Percentiles rank a stretch among this genome's conserved stretches.
Evolutionary conservation across 2,797 vertebrate species (phyloP).

Genomic region (Odontamblyopus lacepedii): DNA sequence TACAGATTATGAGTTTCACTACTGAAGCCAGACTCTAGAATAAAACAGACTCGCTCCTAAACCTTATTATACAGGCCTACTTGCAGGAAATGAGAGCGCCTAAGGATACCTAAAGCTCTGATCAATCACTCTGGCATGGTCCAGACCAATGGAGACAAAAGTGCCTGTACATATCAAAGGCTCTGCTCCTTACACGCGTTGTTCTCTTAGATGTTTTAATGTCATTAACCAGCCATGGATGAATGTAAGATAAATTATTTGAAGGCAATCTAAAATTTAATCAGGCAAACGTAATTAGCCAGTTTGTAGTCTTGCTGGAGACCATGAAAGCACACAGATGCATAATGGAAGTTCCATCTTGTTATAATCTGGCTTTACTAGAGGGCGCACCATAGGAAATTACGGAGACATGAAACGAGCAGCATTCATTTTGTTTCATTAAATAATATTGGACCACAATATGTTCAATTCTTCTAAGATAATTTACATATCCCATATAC

Average conservation of each 20-base stretch:
- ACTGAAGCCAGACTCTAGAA: slow-evolving; percentile 44
- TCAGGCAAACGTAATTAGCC: slow-evolving; percentile 68
- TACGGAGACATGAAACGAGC: slow-evolving; percentile 20
- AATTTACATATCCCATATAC: neutral
- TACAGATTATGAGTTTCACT: slow-evolving; percentile 37
- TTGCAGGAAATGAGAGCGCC: slow-evolving; percentile 65
- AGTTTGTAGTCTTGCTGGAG: slow-evolving; percentile 62
- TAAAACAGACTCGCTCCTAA: slow-evolving; percentile 54
- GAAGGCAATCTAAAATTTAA: slow-evolving; percentile 56
- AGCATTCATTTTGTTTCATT: slow-evolving; percentile 13
- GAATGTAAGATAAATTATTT: slow-evolving; percentile 61
- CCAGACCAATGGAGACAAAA: slow-evolving; percentile 50
- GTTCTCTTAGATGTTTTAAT: slow-evolving; percentile 48
- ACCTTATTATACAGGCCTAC: slow-evolving; percentile 49
- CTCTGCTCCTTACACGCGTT: slow-evolving; percentile 45
- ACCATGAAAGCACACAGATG: slow-evolving; percentile 39
- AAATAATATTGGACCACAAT: neutral
- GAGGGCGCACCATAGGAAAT: slow-evolving; percentile 27
- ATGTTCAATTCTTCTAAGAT: neutral
- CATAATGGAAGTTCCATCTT: slow-evolving; percentile 44
- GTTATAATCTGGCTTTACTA: slow-evolving; percentile 26
- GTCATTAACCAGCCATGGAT: slow-evolving; percentile 54
- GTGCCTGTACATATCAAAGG: slow-evolving; percentile 45
- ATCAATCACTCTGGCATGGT: slow-evolving; percentile 66
- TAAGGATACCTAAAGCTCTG: slow-evolving; percentile 43